Evolutionary conservation across 2,888 invertebrate species (phyloP).

Genomic region (Heteromyza rotundicornis): DNA sequence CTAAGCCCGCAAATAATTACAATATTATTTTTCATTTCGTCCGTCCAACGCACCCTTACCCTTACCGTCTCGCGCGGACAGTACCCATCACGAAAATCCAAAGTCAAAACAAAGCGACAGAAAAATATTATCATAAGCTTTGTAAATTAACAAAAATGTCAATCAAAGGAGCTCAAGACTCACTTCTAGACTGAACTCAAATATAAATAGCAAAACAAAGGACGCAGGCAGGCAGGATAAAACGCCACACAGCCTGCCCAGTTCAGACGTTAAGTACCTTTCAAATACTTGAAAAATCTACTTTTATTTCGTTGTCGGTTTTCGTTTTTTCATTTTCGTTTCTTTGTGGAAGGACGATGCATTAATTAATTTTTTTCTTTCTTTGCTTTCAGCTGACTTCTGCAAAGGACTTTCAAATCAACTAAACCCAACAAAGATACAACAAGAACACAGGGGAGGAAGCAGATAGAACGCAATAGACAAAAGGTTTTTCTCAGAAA

Average conservation of each 20-base stretch:
- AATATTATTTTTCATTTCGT: no score
- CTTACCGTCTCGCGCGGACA: no score
- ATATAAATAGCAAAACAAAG: no score
- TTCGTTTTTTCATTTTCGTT: not conserved
- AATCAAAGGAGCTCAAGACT: not conserved
- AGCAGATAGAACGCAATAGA: not conserved
- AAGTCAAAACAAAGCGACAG: no score
- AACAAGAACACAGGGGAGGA: not conserved
- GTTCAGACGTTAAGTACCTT: not conserved
- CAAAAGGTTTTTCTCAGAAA: not conserved
- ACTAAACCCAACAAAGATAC: not conserved
- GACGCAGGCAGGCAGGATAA: no score
- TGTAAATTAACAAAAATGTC: slow-evolving; percentile 3
- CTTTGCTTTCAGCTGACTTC: not conserved
- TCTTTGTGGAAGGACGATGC: not conserved
- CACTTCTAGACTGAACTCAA: not conserved
- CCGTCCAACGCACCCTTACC: no score
- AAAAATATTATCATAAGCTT: not conserved
- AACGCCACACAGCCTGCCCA: no score
- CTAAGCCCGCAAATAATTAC: no score
- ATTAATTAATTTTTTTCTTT: slow-evolving; percentile 1
- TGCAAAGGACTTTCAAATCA: not conserved
- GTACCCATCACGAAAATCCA: no score
- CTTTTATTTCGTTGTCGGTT: no score
- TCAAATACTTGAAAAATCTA: not conserved